phyloP scores from a whole-genome alignment of 2,797 vertebrate genomes.

The Coranthus polyacanthus region DNA sequence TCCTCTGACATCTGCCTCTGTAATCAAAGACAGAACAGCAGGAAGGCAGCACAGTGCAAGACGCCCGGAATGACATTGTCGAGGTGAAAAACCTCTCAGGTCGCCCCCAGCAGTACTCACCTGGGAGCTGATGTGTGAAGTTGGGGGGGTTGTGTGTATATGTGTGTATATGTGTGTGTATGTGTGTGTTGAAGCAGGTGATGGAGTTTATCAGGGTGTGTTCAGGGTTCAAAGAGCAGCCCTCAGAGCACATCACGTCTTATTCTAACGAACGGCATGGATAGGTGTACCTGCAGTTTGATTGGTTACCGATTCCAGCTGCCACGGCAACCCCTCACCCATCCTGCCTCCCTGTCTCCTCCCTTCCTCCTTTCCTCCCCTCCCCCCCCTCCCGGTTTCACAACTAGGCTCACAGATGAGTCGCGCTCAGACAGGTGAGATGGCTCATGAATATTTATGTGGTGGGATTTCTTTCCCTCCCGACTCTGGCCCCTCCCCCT shows the following conservation, averaged over 20 bases:
- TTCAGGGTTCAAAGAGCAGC: slow-evolving; percentile 82
- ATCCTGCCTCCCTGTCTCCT: slow-evolving; percentile 63
- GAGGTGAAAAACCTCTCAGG: slow-evolving; percentile 77
- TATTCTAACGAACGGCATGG: slow-evolving; percentile 68
- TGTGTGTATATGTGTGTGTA: slow-evolving; percentile 14
- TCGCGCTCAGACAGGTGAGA: slow-evolving; percentile 84
- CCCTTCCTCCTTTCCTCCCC: slow-evolving; percentile 42
- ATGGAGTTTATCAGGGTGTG: slow-evolving; percentile 80
- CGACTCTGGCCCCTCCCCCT: slow-evolving; percentile 79
- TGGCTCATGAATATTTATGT: slow-evolving; percentile 85
- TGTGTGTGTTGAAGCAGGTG: slow-evolving; percentile 76
- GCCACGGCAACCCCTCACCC: slow-evolving; percentile 80
- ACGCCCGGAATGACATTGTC: slow-evolving; percentile 75
- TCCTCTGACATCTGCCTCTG: slow-evolving; percentile 54
- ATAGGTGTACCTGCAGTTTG: slow-evolving; percentile 52
- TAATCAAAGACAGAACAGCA: slow-evolving; percentile 58
- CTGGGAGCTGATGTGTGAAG: slow-evolving; percentile 76
- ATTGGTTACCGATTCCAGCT: slow-evolving; percentile 72
- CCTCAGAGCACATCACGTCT: slow-evolving; percentile 73
- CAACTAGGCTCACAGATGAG: slow-evolving; percentile 79
- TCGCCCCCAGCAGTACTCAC: slow-evolving; percentile 72
- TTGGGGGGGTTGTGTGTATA: slow-evolving; percentile 28
- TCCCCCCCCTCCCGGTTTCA: slow-evolving; percentile 52
- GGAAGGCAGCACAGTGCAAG: slow-evolving; percentile 40
- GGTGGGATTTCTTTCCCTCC: slow-evolving; percentile 81